Base-by-base conservation (phyloP, 2,113 vertebrate genomes). In the Oxyura jamaicensis region DNA sequence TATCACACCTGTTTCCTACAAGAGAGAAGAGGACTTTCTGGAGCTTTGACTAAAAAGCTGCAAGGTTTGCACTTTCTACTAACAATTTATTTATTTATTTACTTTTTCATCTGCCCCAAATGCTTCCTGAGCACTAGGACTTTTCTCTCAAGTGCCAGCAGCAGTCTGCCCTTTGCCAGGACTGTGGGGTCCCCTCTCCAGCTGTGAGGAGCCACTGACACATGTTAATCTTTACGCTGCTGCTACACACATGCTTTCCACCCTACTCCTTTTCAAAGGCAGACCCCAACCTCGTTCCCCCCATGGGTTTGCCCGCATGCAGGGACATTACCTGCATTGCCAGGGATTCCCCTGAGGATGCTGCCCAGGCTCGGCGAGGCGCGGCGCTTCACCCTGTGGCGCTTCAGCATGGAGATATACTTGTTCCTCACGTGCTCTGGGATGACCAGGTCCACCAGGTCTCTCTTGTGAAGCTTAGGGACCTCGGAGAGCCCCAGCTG, bases 351-450 rank as follows among this genome's bases (percentile, higher is more conserved):
- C 83, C 98, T 98, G 86, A 99, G 95, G 91, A 99, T 99, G 81
- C 99, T 98, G 7, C 98, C 98, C 90, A 99, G 93, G 91, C 98
- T 99, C 3, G 99, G 99, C 73, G 98, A 83, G 23, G 99, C 98
- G 73, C 98, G 98, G 50, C 98, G 98, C 81, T 97, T 98, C 95
- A 98, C 98, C 89, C 98, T 97, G 93, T 99, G 98, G 68, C 97
- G 97, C 91, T 98, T 98, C 96, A 99, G 96, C 99, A 99, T 98
- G 75, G 98, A 98, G 59, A 97, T 15, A 89, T 99, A 99, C 66
- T 99, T 99, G 89, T 96, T 98, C 96, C 93, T 98, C n/a, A 99
- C 59, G 4, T 98, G 98, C 39, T 98, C 96, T 21, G 99, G 99
- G 83, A 99, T 97, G n/a, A 99, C 95, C 77, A 99, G 91, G 68